A percentile compares a stretch with the other conserved stretches of the same genome.
phyloP scores from a whole-genome alignment of 2,797 vertebrate genomes.

The Moxostoma hubbsi region DNA sequence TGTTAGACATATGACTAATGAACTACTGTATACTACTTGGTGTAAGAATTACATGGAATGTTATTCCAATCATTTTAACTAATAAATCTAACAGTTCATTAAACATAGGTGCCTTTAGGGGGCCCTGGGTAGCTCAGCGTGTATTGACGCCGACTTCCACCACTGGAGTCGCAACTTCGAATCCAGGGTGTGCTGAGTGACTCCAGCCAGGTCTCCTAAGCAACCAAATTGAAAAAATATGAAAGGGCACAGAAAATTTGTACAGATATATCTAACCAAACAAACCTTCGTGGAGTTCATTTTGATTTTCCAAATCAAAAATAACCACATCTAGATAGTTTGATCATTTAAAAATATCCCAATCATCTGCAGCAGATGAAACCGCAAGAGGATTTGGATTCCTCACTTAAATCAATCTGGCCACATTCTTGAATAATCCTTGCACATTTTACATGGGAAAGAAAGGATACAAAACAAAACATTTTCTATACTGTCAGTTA shows the following conservation, averaged over 20 bases:
- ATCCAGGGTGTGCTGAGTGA: no score
- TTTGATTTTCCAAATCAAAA: constrained; percentile 48
- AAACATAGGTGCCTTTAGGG: no score
- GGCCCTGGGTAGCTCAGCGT: no score
- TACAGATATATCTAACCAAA: constrained; percentile 50
- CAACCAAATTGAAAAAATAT: constrained; percentile 20
- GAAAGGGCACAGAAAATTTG: constrained; percentile 14
- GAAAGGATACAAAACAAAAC: constrained; percentile 15
- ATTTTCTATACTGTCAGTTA: constrained; percentile 15
- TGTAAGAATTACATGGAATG: no score
- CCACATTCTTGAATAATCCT: constrained; percentile 29
- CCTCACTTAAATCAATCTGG: constrained; percentile 19
- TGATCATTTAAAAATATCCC: constrained; percentile 52
- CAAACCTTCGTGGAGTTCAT: constrained; percentile 42
- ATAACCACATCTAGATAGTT: constrained; percentile 33
- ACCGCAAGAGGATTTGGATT: constrained; percentile 38
- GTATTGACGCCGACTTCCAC: no score
- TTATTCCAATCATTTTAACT: no score
- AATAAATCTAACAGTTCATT: no score
- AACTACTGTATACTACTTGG: no score
- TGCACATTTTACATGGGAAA: constrained; percentile 26
- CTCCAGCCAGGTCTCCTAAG: no score
- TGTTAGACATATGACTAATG: no score
- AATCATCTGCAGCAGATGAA: constrained; percentile 49
- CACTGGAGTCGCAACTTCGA: no score